Conservation (phyloP, 2,888 invertebrate species). For the Argyra leucocephala region DNA sequence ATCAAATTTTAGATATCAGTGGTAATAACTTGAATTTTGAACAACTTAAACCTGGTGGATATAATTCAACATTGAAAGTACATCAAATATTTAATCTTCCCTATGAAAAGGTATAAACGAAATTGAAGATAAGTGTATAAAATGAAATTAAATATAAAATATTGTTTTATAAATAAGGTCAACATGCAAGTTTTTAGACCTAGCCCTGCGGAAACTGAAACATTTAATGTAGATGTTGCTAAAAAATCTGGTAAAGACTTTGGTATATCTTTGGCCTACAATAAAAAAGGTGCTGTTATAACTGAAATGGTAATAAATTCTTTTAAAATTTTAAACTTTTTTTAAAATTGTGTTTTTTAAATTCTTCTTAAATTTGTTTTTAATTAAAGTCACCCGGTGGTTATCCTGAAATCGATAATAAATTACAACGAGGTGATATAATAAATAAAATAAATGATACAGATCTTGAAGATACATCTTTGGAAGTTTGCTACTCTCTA, state of each 20-base stretch:
- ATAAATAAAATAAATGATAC: constrained; percentile 82
- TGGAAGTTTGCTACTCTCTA: constrained; percentile 78
- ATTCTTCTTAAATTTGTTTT: constrained; percentile 15
- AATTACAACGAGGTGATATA: constrained; percentile 85
- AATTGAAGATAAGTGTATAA: background rate
- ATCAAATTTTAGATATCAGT: constrained; percentile 87
- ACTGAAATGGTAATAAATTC: constrained; percentile 72
- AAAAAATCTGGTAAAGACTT: constrained; percentile 83
- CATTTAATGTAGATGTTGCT: constrained; percentile 70
- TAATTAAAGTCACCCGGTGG: constrained; percentile 69
- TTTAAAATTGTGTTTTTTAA: background rate
- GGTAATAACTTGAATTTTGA: constrained; percentile 54
- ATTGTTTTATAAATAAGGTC: constrained; percentile 48
- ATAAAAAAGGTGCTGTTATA: constrained; percentile 76
- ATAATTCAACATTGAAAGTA: constrained; percentile 74
- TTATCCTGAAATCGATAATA: constrained; percentile 75
- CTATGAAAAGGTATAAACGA: constrained; percentile 53
- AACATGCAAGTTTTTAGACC: constrained; percentile 74
- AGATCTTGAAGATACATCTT: constrained; percentile 63
- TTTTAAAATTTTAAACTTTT: background rate
- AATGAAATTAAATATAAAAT: constrained; percentile 10
- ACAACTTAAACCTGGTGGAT: constrained; percentile 51
- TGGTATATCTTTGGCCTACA: constrained; percentile 77
- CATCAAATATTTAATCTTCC: constrained; percentile 75
- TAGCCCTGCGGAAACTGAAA: constrained; percentile 63